A percentile compares a stretch with the other conserved stretches of the same genome.
phyloP scores from a whole-genome alignment of 2,113 vertebrate genomes.

The Corythornis vintsioides region DNA sequence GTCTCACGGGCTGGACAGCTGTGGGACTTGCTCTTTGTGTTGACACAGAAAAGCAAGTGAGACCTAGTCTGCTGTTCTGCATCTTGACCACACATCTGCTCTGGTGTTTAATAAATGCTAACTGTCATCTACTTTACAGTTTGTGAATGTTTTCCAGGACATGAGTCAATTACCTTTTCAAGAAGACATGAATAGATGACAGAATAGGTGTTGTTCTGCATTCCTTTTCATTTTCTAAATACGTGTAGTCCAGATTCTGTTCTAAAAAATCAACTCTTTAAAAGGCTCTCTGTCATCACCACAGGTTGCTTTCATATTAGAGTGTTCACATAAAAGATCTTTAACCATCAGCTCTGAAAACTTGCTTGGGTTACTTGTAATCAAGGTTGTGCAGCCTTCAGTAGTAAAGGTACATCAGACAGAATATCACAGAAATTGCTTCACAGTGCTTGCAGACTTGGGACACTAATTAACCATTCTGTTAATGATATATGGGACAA shows the following conservation, averaged over 20 bases:
- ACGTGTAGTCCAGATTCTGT: too few relatives aligned
- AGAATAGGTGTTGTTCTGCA: neutral
- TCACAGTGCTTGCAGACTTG: neutral
- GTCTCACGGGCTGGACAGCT: neutral
- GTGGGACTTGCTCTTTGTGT: neutral
- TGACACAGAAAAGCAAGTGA: neutral
- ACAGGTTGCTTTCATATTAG: too few relatives aligned
- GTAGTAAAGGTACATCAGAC: neutral
- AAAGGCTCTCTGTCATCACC: too few relatives aligned
- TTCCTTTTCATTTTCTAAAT: neutral
- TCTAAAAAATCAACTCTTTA: too few relatives aligned
- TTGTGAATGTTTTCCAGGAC: neutral
- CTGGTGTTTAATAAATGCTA: neutral
- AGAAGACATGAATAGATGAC: neutral
- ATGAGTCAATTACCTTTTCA: neutral
- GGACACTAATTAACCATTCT: conserved; percentile 33
- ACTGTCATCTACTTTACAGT: neutral
- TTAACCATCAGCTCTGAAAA: neutral
- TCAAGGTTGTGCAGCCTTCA: neutral
- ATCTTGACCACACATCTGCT: neutral
- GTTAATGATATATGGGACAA: neutral
- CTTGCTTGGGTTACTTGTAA: neutral
- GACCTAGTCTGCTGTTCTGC: neutral
- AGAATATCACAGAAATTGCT: neutral
- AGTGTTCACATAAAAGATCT: neutral